Base-by-base conservation (phyloP, 2,113 vertebrate genomes). In the Butastur rufipennis region DNA sequence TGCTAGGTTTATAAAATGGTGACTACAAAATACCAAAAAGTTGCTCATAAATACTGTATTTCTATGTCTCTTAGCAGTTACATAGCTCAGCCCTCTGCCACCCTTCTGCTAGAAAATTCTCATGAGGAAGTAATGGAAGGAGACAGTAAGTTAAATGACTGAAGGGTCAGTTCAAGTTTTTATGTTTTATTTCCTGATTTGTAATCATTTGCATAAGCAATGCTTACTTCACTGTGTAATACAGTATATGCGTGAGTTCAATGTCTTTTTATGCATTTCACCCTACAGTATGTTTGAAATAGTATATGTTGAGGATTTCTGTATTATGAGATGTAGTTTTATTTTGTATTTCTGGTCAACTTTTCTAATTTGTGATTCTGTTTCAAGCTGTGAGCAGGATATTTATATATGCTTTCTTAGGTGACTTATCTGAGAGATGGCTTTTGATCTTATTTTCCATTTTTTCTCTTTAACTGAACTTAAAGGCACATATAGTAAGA, bases 101-200 rank as follows among this genome's bases (percentile, higher is more conserved):
- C 74, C 42, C 83, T 83, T 95, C 71, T 95, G 59, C 67, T 97
- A 84, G 85, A 93, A 90, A 95, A 81, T 71, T 96, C 95, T 93
- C 52, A n/a, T 83, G 79, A 90, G 72, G 73, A 97, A 90, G 50
- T 95, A 86, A 32, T 88, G 90, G 92, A 93, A 94, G 68, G 89
- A 93, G 90, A 86, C 56, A 87, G 50, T 92, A 94, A 96, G 83
- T 91, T 89, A 89, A 90, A 90, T 85, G 88, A 79, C 84, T 92
- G 67, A 95, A 95, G 72, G 73, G 65, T 94, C 93, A 86, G 53
- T 88, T 86, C 75, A 86, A 86, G 75, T 73, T 90, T 90, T 82
- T 86, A 26, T 87, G 17, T 48, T 97, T 73, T 81, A 32, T 88
- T 83, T 84, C 86, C 70, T 86, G 71, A 36, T 95, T 85, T 77